phyloP scores from a whole-genome alignment of 1,140 invertebrate species.

The Ostrea denselamellosa region DNA sequence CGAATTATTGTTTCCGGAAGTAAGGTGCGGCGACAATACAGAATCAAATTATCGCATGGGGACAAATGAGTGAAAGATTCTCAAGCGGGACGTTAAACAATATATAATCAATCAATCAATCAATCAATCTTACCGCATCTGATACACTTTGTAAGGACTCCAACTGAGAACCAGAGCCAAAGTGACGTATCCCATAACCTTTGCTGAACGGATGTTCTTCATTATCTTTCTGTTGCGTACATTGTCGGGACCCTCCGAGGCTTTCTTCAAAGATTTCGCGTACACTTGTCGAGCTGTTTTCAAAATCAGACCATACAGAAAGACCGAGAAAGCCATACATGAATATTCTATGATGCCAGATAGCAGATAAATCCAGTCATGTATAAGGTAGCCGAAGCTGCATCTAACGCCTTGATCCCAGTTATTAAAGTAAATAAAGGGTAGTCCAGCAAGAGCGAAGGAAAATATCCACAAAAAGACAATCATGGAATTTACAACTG shows the following conservation, averaged over 20 bases:
- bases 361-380: conserved; percentile 16
- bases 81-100: too few species aligned
- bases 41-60: too few species aligned
- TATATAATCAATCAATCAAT: too few species aligned
- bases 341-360: conserved; percentile 27
- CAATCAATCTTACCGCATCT: conserved; percentile 46
- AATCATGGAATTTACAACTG: conserved; percentile 45
- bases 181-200: conserved; percentile 50
- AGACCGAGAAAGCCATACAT: conserved; percentile 45
- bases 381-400: conserved; percentile 39
- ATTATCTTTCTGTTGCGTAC: conserved; percentile 34
- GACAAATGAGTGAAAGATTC: too few species aligned
- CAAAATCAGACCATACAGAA: conserved; percentile 56
- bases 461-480: conserved; percentile 49
- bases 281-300: conserved; percentile 45
- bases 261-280: conserved; percentile 34
- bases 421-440: conserved; percentile 50
- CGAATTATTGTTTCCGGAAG: too few species aligned
- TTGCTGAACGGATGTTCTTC: conserved; percentile 50
- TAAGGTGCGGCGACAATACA: too few species aligned
- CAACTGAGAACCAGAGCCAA: conserved; percentile 56
- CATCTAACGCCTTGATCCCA: conserved; percentile 47
- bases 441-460: conserved; percentile 16
- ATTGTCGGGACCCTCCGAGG: background rate
- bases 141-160: conserved; percentile 52